A percentile compares a stretch with the other conserved stretches of the same genome.
These are phyloP conservation scores for Auanema sp. DNA, from an alignment of 2,888 invertebrate genomes.

Conservation along the genomic window DNA sequence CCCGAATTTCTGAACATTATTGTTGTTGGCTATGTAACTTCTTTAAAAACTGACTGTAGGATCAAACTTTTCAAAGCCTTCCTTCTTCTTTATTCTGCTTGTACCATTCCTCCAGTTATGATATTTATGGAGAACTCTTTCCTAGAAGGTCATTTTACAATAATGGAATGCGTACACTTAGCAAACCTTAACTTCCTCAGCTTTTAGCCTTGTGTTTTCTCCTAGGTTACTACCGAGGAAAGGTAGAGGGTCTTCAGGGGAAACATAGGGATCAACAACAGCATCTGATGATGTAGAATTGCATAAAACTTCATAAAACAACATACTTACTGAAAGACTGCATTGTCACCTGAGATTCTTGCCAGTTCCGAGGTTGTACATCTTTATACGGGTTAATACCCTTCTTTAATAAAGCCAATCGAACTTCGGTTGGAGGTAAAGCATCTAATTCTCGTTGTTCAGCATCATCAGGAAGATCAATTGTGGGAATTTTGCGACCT, in stretches of 20 bases:
- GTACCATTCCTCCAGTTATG: conserved; percentile 52
- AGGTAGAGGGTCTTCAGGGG: conserved; percentile 37
- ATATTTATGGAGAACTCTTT: conserved; percentile 42
- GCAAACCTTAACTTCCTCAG: conserved; percentile 15
- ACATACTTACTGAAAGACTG: conserved; percentile 54
- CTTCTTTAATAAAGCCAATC: conserved; percentile 51
- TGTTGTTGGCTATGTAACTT: too few species aligned
- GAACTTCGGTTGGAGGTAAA: conserved; percentile 47
- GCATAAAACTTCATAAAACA: conserved; percentile 4
- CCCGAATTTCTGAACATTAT: conserved; percentile 39
- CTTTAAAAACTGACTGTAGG: conserved; percentile 32
- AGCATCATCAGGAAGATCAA: conserved; percentile 58
- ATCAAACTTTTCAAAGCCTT: conserved; percentile 58
- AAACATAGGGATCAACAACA: conserved; percentile 56
- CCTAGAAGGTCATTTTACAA: conserved; percentile 15
- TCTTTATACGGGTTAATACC: conserved; percentile 57
- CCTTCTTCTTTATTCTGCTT: conserved; percentile 55
- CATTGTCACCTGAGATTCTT: conserved; percentile 55
- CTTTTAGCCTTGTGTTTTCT: conserved; percentile 25
- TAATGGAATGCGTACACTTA: background rate
- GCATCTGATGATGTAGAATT: conserved; percentile 40
- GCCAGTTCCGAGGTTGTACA: conserved; percentile 52
- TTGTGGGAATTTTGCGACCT: conserved; percentile 52
- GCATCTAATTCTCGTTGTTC: conserved; percentile 34
- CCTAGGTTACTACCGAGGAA: background rate